phyloP scores from a whole-genome alignment of 1,140 invertebrate genomes.

The Penaeus japonicus region DNA sequence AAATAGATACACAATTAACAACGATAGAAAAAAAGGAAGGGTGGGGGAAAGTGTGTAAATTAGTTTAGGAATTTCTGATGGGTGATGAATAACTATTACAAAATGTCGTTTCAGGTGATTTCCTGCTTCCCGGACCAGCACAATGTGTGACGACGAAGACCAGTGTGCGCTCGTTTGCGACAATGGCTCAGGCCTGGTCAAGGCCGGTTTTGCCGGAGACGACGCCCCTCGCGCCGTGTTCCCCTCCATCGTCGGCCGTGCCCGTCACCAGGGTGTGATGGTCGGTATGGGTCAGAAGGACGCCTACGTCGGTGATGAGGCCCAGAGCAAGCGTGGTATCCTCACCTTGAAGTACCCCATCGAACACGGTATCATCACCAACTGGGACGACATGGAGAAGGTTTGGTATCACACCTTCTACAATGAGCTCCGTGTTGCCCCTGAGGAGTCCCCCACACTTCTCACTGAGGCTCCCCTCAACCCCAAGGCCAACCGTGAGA shows the following conservation, averaged over 20 bases:
- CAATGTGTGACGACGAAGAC: too few species aligned
- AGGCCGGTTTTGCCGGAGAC: constrained; percentile 77
- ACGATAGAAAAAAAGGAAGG: too few species aligned
- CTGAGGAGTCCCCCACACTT: constrained; percentile 91
- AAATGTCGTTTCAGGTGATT: too few species aligned
- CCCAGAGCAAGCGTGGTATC: constrained; percentile 90
- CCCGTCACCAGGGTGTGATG: constrained; percentile 80
- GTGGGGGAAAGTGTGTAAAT: too few species aligned
- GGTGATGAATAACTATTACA: too few species aligned
- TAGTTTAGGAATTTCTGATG: too few species aligned
- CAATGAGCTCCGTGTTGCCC: constrained; percentile 94
- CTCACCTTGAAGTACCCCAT: constrained; percentile 93
- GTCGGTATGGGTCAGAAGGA: constrained; percentile 96
- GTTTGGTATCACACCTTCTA: constrained; percentile 97
- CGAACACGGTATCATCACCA: constrained; percentile 94
- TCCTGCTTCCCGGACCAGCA: too few species aligned
- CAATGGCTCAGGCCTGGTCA: constrained; percentile 59
- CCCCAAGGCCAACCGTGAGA: constrained; percentile 88
- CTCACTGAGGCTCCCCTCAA: constrained; percentile 72
- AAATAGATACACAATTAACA: too few species aligned
- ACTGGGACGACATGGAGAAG: constrained; percentile 90
- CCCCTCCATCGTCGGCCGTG: constrained; percentile 76
- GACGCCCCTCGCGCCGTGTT: constrained; percentile 95
- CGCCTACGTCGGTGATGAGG: constrained; percentile 90
- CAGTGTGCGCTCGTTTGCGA: too few species aligned